Evolutionary conservation across 2,888 invertebrate species (phyloP).

Genomic region (Oligia fasciuncula): DNA sequence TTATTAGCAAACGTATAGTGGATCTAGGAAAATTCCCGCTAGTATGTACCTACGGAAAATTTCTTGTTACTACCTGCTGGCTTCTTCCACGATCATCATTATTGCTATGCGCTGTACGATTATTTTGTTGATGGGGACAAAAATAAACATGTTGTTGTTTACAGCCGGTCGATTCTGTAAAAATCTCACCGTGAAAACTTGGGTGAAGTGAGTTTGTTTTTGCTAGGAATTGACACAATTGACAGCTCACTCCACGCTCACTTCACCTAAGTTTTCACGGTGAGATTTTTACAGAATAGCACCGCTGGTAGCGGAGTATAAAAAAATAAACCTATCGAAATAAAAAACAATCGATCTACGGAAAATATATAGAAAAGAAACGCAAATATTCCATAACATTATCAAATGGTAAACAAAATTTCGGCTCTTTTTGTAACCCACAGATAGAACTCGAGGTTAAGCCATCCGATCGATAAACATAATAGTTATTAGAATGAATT

Average conservation of each 20-base stretch:
- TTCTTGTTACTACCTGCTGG: slow-evolving; percentile 34
- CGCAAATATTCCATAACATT: slow-evolving; percentile 1
- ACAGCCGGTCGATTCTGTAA: background rate
- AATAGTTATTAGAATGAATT: slow-evolving; percentile 33
- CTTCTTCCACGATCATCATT: slow-evolving; percentile 2
- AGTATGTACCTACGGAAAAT: slow-evolving; percentile 44
- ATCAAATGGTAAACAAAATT: slow-evolving; percentile 12
- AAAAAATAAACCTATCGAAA: background rate
- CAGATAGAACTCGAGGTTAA: slow-evolving; percentile 40
- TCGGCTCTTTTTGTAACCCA: background rate
- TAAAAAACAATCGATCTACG: background rate
- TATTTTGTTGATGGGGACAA: slow-evolving; percentile 11
- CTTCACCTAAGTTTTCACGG: no score
- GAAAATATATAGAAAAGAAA: background rate
- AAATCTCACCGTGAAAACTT: no score
- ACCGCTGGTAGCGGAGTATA: background rate
- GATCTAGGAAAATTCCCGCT: slow-evolving; percentile 57
- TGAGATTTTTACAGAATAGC: no score
- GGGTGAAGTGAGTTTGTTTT: no score
- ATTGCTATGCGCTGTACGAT: slow-evolving; percentile 1
- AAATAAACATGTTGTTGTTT: slow-evolving; percentile 2
- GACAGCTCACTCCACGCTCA: no score
- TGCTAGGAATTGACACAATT: no score
- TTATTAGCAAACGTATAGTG: slow-evolving; percentile 46
- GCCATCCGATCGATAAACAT: slow-evolving; percentile 43